Conservation (phyloP, 2,888 invertebrate species). For the Cerastis leucographa region DNA sequence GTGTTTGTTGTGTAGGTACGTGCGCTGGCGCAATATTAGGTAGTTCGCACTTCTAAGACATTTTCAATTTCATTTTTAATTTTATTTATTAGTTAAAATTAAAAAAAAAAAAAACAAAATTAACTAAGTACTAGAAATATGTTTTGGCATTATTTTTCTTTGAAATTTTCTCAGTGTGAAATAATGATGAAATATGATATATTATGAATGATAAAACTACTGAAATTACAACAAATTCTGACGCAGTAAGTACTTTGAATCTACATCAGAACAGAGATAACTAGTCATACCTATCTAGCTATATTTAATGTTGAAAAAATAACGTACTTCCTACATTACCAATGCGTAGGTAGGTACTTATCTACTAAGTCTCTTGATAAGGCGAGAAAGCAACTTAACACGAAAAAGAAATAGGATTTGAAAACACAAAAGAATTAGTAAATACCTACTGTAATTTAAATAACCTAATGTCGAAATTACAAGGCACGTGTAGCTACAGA, state of each 20-base stretch:
- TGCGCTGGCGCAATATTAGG: constrained; percentile 20
- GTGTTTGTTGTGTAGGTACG: constrained; percentile 64
- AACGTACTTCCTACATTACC: not conserved
- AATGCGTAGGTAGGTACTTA: not conserved
- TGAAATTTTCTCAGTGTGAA: not conserved
- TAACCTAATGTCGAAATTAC: constrained; percentile 7
- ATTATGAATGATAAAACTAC: constrained; percentile 6
- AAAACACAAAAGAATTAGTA: constrained; percentile 21
- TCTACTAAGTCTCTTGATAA: constrained; percentile 27
- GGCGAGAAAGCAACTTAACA: constrained; percentile 14
- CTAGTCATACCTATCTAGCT: not conserved
- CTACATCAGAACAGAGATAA: not conserved
- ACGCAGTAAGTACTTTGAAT: not conserved
- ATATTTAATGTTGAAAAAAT: not conserved
- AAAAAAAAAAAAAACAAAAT: not conserved
- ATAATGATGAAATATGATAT: not conserved
- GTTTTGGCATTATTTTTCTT: not conserved
- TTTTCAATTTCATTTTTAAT: not conserved
- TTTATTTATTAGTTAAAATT: not conserved
- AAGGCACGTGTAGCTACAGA: constrained; percentile 11
- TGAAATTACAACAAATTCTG: constrained; percentile 5
- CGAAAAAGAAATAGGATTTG: constrained; percentile 7
- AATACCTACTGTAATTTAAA: constrained; percentile 13
- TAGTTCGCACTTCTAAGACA: constrained; percentile 11
- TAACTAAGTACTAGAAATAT: not conserved